Evolutionary conservation across 2,113 vertebrate species (phyloP).

Genomic region (Otus sunia): DNA sequence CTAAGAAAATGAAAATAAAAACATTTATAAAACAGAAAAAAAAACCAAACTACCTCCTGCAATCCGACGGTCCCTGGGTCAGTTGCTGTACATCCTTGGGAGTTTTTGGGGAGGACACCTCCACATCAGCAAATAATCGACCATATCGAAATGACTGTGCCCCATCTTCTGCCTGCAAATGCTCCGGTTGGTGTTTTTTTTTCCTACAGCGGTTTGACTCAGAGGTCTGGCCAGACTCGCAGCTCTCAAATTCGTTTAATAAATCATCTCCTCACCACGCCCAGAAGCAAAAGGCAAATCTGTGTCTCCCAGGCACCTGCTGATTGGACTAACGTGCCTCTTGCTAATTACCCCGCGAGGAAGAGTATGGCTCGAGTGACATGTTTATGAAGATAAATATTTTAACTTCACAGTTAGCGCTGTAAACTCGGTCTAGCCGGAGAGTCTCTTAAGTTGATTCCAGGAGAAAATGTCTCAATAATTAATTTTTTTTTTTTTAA

Average conservation of each 20-base stretch:
- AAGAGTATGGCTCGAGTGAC: constrained; percentile 12
- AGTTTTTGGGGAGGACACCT: background rate
- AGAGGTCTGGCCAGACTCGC: constrained; percentile 1
- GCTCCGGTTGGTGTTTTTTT: background rate
- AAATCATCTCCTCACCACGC: constrained; percentile 56
- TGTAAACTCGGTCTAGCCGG: background rate
- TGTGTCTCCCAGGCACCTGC: constrained; percentile 53
- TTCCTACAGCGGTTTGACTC: background rate
- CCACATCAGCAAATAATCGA: background rate
- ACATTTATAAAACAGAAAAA: background rate
- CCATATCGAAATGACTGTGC: background rate
- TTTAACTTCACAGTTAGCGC: constrained; percentile 38
- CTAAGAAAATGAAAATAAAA: background rate
- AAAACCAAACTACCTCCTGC: constrained; percentile 19
- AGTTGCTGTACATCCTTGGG: background rate
- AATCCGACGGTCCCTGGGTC: background rate
- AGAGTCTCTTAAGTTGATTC: constrained; percentile 36
- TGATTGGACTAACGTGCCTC: constrained; percentile 51
- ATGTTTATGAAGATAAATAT: constrained; percentile 53
- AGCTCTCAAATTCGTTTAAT: constrained; percentile 54
- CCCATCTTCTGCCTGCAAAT: constrained; percentile 13
- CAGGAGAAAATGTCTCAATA: constrained; percentile 13
- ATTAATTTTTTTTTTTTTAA: background rate
- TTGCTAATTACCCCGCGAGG: constrained; percentile 43
- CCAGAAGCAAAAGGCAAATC: constrained; percentile 62